phyloP scores from a whole-genome alignment of 2,888 invertebrate species.

The Bembecia ichneumoniformis region DNA sequence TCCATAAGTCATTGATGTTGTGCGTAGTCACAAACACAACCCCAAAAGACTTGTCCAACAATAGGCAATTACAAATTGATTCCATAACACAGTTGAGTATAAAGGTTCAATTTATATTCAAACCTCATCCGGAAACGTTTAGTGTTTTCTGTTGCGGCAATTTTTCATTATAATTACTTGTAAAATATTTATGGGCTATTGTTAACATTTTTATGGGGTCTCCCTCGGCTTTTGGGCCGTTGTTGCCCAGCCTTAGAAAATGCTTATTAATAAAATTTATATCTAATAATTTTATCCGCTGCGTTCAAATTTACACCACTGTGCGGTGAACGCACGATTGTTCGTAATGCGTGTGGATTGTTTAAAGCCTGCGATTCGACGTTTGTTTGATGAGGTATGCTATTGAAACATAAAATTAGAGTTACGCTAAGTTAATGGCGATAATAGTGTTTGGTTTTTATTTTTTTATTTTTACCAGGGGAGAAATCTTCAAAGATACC shows the following conservation, averaged over 20 bases:
- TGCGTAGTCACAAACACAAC: background rate
- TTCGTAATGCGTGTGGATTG: background rate
- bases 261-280: slow-evolving; percentile 35
- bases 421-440: too few species aligned
- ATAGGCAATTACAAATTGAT: slow-evolving; percentile 39
- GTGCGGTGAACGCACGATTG: slow-evolving; percentile 20
- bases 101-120: slow-evolving; percentile 43
- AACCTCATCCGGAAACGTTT: slow-evolving; percentile 46
- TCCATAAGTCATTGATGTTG: too few species aligned
- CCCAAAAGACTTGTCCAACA: slow-evolving; percentile 19
- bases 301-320: slow-evolving; percentile 18
- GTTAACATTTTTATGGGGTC: slow-evolving; percentile 41
- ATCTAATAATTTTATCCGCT: slow-evolving; percentile 41
- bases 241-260: slow-evolving; percentile 24
- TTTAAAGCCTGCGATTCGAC: background rate
- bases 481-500: too few species aligned
- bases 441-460: too few species aligned
- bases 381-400: background rate
- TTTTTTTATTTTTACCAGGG: too few species aligned
- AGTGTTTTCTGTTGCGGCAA: slow-evolving; percentile 31
- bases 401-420: too few species aligned
- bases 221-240: slow-evolving; percentile 24
- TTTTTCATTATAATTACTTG: slow-evolving; percentile 63
- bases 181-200: slow-evolving; percentile 63
- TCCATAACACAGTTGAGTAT: slow-evolving; percentile 20